A percentile compares a stretch with the other conserved stretches of the same genome.
These are phyloP conservation scores for Apoda limacodes DNA, from an alignment of 2,888 invertebrate genomes.

Conservation along the genomic window DNA sequence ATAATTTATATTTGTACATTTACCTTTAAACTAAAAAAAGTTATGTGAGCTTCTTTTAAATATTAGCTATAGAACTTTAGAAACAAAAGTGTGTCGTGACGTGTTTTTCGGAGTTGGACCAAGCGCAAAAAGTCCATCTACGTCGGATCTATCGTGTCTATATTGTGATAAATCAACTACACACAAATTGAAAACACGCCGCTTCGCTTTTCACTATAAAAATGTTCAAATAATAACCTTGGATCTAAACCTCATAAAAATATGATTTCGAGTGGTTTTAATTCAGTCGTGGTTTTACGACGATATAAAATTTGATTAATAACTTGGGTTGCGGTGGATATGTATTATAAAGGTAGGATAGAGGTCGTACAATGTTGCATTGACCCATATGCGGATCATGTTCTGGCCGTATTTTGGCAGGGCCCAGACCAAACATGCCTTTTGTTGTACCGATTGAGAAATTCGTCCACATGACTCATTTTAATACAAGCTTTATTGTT, in stretches of 20 bases:
- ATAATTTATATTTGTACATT: too few species aligned
- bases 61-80: too few species aligned
- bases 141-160: slow-evolving; percentile 42
- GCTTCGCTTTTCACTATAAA: slow-evolving; percentile 50
- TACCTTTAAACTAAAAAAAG: too few species aligned
- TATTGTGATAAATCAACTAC: slow-evolving; percentile 48
- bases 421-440: slow-evolving; percentile 52
- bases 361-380: slow-evolving; percentile 55
- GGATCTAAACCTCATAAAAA: slow-evolving; percentile 67
- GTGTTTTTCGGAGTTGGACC: too few species aligned
- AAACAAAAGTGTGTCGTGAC: too few species aligned
- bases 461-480: neutral
- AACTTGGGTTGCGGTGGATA: slow-evolving; percentile 39
- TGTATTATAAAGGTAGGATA: slow-evolving; percentile 27
- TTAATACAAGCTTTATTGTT: neutral
- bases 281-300: slow-evolving; percentile 62
- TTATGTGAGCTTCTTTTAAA: too few species aligned
- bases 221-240: slow-evolving; percentile 53
- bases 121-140: slow-evolving; percentile 49
- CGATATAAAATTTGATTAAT: slow-evolving; percentile 64
- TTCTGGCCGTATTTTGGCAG: slow-evolving; percentile 50
- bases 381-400: slow-evolving; percentile 48
- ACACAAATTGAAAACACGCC: slow-evolving; percentile 57
- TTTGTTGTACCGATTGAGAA: slow-evolving; percentile 14
- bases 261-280: slow-evolving; percentile 60